phyloP scores from a whole-genome alignment of 2,888 invertebrate genomes.

The Dasypogon diadema region DNA sequence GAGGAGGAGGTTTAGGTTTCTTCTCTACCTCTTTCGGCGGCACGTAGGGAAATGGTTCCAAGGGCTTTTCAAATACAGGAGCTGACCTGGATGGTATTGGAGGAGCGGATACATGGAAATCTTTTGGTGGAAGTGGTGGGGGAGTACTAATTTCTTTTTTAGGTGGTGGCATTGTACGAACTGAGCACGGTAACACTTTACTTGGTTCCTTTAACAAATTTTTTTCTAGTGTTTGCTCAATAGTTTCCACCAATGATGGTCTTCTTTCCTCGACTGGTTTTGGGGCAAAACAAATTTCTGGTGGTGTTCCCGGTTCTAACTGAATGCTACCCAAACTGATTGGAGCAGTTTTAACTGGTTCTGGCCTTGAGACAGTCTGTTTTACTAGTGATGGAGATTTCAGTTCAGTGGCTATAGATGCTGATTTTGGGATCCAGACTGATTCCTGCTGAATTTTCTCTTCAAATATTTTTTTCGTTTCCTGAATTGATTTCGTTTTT shows the following conservation, averaged over 20 bases:
- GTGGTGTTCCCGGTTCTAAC: conserved; percentile 77
- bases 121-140: conserved; percentile 67
- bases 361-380: conserved; percentile 63
- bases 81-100: conserved; percentile 65
- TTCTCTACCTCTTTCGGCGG: conserved; percentile 67
- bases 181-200: conserved; percentile 71
- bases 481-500: conserved; percentile 60
- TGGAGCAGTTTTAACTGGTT: conserved; percentile 63
- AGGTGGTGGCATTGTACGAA: conserved; percentile 71
- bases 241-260: conserved; percentile 72
- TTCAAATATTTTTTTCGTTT: conserved; percentile 62
- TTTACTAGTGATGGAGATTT: conserved; percentile 71
- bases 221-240: conserved; percentile 72
- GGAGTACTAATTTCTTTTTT: conserved; percentile 63
- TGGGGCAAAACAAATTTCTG: conserved; percentile 76
- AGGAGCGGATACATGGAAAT: conserved; percentile 67
- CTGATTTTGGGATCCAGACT: conserved; percentile 58
- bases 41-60: conserved; percentile 68
- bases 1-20: conserved; percentile 70
- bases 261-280: conserved; percentile 69
- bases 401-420: conserved; percentile 64
- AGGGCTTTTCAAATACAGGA: conserved; percentile 60
- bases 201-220: conserved; percentile 70
- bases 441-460: conserved; percentile 59
- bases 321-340: conserved; percentile 70